Evolutionary conservation across 2,113 vertebrate species (phyloP), one percentile per base, ranked within the genome.

Genomic region (Bostrychus sinensis): DNA sequence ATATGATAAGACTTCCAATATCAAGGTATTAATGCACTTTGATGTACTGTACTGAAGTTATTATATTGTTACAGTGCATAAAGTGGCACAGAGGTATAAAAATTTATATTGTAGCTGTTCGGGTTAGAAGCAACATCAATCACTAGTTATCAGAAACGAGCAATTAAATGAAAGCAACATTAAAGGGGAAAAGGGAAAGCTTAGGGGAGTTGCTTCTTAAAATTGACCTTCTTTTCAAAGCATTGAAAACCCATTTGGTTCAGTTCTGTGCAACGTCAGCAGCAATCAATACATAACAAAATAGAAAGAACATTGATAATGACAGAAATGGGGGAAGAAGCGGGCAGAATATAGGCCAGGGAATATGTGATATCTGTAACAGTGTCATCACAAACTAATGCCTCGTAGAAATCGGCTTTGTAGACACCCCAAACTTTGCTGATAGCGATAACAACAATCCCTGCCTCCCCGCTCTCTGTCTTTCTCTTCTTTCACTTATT

Each of bases 391-490:
- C 81, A 91, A 89, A 94, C 90, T 72, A 88, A 92, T 87, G 91
- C 92, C 91, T 86, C 90, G 88, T 84, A 89, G 88, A 92, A 48
- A 93, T 90, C 87, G 89, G 91, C 91, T 78, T 94, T 92, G 92
- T 91, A 93, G 86, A 90, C 87, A 83, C 90, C 87, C 85, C 88
- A 76, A 93, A 93, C 87, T 81, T 69, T 5, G 87, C 91, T 94
- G 89, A 93, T 89, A 95, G 91, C 90, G 91, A 92, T 91, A 91
- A 88, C 38, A 92, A 89, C 89, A 93, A 95, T 95, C 94, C 92
- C 92, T 93, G 92, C 91, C 89, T 66, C 94, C 92, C 92, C 93
- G 92, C 91, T 89, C 63, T 51, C 43, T 65, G 26, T 67, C 93
- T 91, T 39, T 25, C 70, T 26, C 54, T 65, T 64, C 57, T 56